Evolutionary conservation across 2,797 vertebrate species (phyloP).

Genomic region (Schizopygopsis malacanthus): DNA sequence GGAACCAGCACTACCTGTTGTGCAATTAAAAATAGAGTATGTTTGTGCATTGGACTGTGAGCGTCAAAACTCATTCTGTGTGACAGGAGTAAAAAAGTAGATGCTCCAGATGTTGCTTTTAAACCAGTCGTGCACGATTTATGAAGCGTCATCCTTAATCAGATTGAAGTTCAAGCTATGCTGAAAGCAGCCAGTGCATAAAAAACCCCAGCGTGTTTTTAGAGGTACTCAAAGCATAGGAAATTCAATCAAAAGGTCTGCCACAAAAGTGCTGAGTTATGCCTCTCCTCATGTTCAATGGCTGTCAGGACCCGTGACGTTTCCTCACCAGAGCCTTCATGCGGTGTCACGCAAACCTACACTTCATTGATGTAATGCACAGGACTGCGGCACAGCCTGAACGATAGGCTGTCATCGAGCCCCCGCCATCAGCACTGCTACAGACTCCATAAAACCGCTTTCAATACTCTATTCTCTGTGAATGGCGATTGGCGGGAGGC

Average conservation of each 20-base stretch:
- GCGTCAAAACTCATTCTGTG: slow-evolving; percentile 6
- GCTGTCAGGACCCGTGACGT: neutral
- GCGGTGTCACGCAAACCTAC: slow-evolving; percentile 40
- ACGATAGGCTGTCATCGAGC: slow-evolving; percentile 63
- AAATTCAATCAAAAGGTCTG: slow-evolving; percentile 39
- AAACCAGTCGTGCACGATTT: slow-evolving; percentile 24
- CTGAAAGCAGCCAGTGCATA: neutral
- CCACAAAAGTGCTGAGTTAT: slow-evolving; percentile 63
- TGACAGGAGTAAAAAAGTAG: slow-evolving; percentile 13
- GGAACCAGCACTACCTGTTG: neutral
- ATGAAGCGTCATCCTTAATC: slow-evolving; percentile 20
- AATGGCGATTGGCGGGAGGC: slow-evolving; percentile 19
- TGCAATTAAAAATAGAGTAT: slow-evolving; percentile 23
- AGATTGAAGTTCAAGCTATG: neutral
- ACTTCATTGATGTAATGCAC: slow-evolving; percentile 60
- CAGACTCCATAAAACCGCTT: slow-evolving; percentile 60
- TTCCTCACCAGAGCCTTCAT: slow-evolving; percentile 12
- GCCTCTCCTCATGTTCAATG: slow-evolving; percentile 48
- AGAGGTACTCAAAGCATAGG: slow-evolving; percentile 15
- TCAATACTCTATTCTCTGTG: slow-evolving; percentile 26
- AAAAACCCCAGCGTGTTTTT: neutral
- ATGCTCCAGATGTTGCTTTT: slow-evolving; percentile 42
- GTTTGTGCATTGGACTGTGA: neutral
- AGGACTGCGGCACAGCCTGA: slow-evolving; percentile 42
- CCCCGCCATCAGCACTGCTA: slow-evolving; percentile 50